Evolutionary conservation across 1,140 invertebrate species (phyloP), one percentile per base, ranked within the genome.

Genomic region (Pogonomyrmex californicus): DNA sequence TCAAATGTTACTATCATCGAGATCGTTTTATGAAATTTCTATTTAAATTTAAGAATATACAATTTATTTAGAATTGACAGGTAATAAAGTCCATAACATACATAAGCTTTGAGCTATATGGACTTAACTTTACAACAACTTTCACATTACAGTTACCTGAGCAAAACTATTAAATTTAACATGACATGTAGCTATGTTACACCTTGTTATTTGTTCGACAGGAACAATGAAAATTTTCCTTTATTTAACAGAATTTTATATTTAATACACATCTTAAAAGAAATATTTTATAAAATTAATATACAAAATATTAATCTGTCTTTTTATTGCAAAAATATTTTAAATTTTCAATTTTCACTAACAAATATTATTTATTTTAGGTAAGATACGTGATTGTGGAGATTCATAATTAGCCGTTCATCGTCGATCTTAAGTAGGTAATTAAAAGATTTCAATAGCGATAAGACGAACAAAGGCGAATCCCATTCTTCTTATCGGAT

Each of bases 391-490:
- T 12, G 9, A 41, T 5, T 2, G n/a, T n/a, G 12, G 54, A 68
- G 70, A 60, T 38, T 56, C 38, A 23, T 41, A 6, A 33, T 47
- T 30, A 68, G 65, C 63, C 10, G 44, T 12, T 87, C 36, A 30
- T 49, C 17, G 4, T 10, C 23, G 33, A 56, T 70, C 83, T 65
- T 82, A 71, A 89, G 87, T 89, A 89, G 65, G 87, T 89, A 89
- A 89, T 88, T 89, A 77, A 63, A 66, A 88, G 73, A 77, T 86
- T 75, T 85, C 14, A 49, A 36, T 83, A 23, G 44, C 58, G 23
- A 2, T 4, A 9, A 54, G 12, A 10, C 47, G 70, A 36, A 65
- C 73, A 79, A 76, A 62, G 23, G 12, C 58, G 70, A 78, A 82
- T 82, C 30, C 7, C n/a, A 17, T 23, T 81, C 7, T 9, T 17